Conservation (phyloP, 2,797 vertebrate genomes). For the Epinephelus coioides region DNA sequence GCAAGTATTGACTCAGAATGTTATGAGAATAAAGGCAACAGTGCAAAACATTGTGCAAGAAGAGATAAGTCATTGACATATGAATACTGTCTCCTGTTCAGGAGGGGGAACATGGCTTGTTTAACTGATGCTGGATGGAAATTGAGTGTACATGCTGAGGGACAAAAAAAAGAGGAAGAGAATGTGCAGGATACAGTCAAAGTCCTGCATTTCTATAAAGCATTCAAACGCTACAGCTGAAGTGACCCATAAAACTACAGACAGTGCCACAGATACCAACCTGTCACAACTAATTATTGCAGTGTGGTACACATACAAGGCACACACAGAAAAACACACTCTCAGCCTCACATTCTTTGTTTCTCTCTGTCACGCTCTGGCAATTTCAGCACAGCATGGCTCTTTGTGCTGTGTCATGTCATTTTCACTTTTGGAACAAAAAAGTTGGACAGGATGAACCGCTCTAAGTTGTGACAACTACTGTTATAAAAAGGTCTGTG, state of each 20-base stretch:
- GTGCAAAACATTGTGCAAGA: slow-evolving; percentile 9
- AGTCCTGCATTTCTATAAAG: slow-evolving; percentile 12
- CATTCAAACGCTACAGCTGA: slow-evolving; percentile 42
- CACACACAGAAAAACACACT: slow-evolving; percentile 28
- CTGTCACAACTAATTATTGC: slow-evolving; percentile 73
- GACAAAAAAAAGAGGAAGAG: background rate
- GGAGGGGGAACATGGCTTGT: background rate
- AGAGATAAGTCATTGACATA: slow-evolving; percentile 13
- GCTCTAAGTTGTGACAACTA: background rate
- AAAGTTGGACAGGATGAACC: slow-evolving; percentile 2
- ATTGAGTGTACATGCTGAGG: background rate
- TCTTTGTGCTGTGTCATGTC: slow-evolving; percentile 23
- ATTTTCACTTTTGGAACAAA: background rate
- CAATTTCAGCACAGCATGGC: slow-evolving; percentile 9
- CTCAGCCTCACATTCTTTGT: slow-evolving; percentile 20
- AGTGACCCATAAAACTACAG: slow-evolving; percentile 74
- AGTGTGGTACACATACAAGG: slow-evolving; percentile 8
- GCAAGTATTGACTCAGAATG: slow-evolving; percentile 45
- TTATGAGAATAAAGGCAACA: slow-evolving; percentile 21
- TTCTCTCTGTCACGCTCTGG: slow-evolving; percentile 24
- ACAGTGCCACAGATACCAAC: slow-evolving; percentile 66
- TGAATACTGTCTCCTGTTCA: background rate
- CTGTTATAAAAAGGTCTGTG: background rate
- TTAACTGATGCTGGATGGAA: background rate
- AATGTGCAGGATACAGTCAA: background rate